Evolutionary conservation across 2,888 invertebrate species (phyloP), one percentile per base, ranked within the genome.

Genomic region (Lasius fuliginosus): DNA sequence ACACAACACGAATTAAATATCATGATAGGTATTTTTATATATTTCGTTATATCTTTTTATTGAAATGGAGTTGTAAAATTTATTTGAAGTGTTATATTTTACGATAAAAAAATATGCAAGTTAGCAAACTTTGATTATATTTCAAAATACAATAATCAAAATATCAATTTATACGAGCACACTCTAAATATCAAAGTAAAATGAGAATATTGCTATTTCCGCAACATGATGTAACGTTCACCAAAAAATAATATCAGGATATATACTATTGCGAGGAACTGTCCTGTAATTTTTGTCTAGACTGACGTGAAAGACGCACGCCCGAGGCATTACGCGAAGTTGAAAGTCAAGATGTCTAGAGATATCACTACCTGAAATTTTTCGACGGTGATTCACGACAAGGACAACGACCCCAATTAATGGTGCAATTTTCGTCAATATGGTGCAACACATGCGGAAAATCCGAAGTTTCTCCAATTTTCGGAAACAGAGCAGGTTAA

Each of bases 321-420:
- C 56, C 40, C 27, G 82, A 81, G 67, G 53, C 82, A 49, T 23
- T 11, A n/a, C 9, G 15, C 23, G n/a, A 62, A 82, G 46, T 82
- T 58, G 30, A 56, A 60, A 81, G 60, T 58, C 49, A 46, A 82
- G 12, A 69, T 83, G 60, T 49, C 68, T 74, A 30, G 11, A 60
- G 15, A 64, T 82, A 9, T 53, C 56, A 56, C 60, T 85, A 71
- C 56, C 12, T 81, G 82, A 58, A 68, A 82, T 90, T 86, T 87
- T 83, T 90, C 82, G 74, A 82, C 84, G 81, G 30, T 92, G 92
- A 92, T 81, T 92, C 92, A 92, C n/a, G n/a, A n/a, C 64, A 36
- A 53, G 83, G 83, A 87, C 86, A 89, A 83, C 67, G 89, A 91
- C 89, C 89, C 68, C 60, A 56, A 86, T 89, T 84, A 79, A 84